A percentile compares a stretch with the other conserved stretches of the same genome.
Conservation (phyloP, 1,140 invertebrate genomes). For the Lethocerus indicus region DNA sequence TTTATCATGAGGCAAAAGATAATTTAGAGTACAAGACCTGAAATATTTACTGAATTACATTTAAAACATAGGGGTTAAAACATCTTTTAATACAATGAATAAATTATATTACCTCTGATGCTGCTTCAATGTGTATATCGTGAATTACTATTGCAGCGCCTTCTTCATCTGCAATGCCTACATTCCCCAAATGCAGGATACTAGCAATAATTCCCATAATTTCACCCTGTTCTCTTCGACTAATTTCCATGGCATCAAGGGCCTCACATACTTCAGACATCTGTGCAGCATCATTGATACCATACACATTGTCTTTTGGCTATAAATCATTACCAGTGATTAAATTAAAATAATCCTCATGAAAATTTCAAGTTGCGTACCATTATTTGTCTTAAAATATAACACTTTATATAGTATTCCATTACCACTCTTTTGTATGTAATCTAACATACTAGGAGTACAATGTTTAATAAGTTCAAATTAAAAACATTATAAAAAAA, state of each 20-base stretch:
- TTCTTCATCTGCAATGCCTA: conserved; percentile 49
- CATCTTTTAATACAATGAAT: background rate
- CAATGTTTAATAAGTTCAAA: too few species aligned
- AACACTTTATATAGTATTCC: too few species aligned
- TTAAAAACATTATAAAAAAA: too few species aligned
- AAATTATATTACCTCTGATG: conserved; percentile 31
- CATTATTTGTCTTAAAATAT: too few species aligned
- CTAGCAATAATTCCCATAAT: conserved; percentile 58
- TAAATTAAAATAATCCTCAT: background rate
- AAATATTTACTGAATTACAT: background rate
- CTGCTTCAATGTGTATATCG: conserved; percentile 31
- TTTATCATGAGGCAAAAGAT: too few species aligned
- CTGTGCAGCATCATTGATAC: conserved; percentile 5
- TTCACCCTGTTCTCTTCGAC: conserved; percentile 43
- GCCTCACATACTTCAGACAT: conserved; percentile 39
- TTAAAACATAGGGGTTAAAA: conserved; percentile 4
- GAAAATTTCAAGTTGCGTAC: too few species aligned
- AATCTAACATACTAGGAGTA: too few species aligned
- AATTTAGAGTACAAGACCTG: conserved; percentile 8
- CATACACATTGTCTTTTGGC: background rate
- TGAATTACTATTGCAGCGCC: conserved; percentile 42
- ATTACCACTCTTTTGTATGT: too few species aligned
- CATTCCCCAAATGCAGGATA: conserved; percentile 66
- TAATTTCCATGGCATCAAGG: conserved; percentile 50
- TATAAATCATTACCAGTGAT: background rate